Evolutionary conservation across 23 tunicate genomes (phyloP).

Genomic region (Corella eumyota): DNA sequence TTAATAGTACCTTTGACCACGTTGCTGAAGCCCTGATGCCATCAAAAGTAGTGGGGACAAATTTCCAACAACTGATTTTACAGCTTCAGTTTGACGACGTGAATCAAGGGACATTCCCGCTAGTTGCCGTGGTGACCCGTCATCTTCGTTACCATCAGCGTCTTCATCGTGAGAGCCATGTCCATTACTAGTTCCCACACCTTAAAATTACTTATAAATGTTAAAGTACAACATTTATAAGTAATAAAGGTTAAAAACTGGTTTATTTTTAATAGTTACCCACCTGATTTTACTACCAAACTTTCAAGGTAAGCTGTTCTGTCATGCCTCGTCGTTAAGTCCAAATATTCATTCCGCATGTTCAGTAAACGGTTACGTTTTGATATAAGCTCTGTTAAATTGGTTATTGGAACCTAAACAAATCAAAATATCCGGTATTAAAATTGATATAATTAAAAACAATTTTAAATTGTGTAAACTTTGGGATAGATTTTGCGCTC

Average conservation of each 20-base stretch:
- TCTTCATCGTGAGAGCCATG: conserved; percentile 17
- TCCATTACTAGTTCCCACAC: not conserved
- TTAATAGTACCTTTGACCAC: too few species aligned
- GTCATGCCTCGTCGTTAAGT: conserved; percentile 37
- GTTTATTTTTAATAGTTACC: too few species aligned
- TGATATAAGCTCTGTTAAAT: conserved; percentile 20
- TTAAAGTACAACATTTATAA: too few species aligned
- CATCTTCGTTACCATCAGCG: conserved; percentile 13
- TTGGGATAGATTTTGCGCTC: too few species aligned
- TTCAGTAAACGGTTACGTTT: conserved; percentile 28
- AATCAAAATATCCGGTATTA: too few species aligned
- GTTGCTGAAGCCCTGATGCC: conserved; percentile 46
- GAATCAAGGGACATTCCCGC: conserved; percentile 18
- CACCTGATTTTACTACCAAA: conserved; percentile 31
- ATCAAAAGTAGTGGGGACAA: conserved; percentile 44
- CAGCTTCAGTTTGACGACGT: conserved; percentile 38
- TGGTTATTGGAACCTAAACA: conserved; percentile 20
- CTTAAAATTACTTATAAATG: too few species aligned
- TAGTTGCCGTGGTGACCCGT: conserved; percentile 13
- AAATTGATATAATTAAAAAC: too few species aligned
- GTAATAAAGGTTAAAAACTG: too few species aligned
- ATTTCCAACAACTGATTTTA: conserved; percentile 34
- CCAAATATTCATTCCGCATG: conserved; percentile 32
- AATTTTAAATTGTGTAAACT: too few species aligned
- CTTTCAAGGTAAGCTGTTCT: conserved; percentile 28